These are phyloP conservation scores for Halotydeus destructor DNA, from an alignment of 1,140 invertebrate species.

Conservation along the genomic window DNA sequence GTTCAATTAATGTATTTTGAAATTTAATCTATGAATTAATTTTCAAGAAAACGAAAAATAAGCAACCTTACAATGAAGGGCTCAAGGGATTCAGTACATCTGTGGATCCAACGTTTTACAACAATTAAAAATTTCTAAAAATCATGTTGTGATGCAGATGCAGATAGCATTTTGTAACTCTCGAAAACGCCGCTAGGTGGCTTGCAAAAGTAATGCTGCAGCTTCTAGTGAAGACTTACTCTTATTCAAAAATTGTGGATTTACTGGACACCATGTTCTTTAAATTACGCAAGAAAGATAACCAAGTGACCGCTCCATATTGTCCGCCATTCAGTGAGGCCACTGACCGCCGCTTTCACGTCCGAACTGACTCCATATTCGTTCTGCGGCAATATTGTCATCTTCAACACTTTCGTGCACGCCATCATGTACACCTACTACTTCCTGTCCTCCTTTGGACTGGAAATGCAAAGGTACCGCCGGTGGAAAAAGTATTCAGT, in stretches of 20 bases:
- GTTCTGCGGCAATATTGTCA: conserved; percentile 35
- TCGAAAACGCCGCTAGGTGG: too few relatives aligned
- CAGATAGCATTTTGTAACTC: too few relatives aligned
- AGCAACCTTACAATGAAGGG: too few relatives aligned
- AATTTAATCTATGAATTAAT: too few relatives aligned
- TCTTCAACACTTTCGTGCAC: conserved; percentile 59
- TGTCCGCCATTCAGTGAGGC: conserved; percentile 85
- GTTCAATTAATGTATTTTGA: too few relatives aligned
- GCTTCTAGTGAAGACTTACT: too few relatives aligned
- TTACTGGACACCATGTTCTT: conserved; percentile 84
- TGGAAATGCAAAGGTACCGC: conserved; percentile 29
- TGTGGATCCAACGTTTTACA: too few relatives aligned
- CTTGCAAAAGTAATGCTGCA: too few relatives aligned
- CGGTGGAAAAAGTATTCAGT: conserved; percentile 39
- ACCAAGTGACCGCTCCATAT: conserved; percentile 64
- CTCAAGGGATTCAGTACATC: too few relatives aligned
- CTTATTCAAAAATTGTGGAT: conserved; percentile 56
- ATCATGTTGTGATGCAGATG: too few relatives aligned
- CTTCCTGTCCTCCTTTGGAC: conserved; percentile 31
- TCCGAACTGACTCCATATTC: conserved; percentile 21
- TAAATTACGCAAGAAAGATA: conserved; percentile 64
- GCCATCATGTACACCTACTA: conserved; percentile 36
- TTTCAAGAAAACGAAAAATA: too few relatives aligned
- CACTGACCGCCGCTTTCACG: conserved; percentile 33
- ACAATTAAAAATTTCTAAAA: too few relatives aligned